Conservation (phyloP, 2,888 invertebrate genomes). For the Boloria euphrosyne region DNA sequence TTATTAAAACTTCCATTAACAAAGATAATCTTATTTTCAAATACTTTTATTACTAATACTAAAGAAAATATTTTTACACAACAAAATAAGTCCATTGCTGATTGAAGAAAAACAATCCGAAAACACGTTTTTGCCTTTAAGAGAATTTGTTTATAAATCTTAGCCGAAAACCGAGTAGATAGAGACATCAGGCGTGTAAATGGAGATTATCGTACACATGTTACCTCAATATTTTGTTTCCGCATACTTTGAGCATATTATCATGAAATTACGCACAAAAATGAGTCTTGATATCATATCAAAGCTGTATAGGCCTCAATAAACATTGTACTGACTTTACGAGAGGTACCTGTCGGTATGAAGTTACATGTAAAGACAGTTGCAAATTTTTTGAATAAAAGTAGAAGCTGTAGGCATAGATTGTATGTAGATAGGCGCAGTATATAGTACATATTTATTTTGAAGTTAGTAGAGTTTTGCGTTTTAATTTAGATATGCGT, state of each 20-base stretch:
- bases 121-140: too few species aligned
- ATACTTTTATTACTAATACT: too few species aligned
- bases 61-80: too few species aligned
- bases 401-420: neutral
- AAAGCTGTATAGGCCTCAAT: constrained; percentile 17
- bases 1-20: too few species aligned
- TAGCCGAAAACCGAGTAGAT: constrained; percentile 1
- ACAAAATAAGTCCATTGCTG: too few species aligned
- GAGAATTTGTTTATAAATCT: too few species aligned
- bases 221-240: constrained; percentile 38
- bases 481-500: too few species aligned
- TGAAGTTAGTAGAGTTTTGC: too few species aligned
- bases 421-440: too few species aligned
- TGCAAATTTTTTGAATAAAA: neutral
- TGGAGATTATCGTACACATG: constrained; percentile 31
- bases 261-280: constrained; percentile 36
- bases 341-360: neutral
- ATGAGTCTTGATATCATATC: constrained; percentile 11
- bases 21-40: too few species aligned
- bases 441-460: too few species aligned
- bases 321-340: neutral
- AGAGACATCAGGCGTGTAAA: constrained; percentile 18
- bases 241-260: constrained; percentile 39
- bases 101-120: too few species aligned
- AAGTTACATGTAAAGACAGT: neutral